A percentile compares a stretch with the other conserved stretches of the same genome.
Conservation (phyloP, 2,113 vertebrate species). For the Tor tambroides region DNA sequence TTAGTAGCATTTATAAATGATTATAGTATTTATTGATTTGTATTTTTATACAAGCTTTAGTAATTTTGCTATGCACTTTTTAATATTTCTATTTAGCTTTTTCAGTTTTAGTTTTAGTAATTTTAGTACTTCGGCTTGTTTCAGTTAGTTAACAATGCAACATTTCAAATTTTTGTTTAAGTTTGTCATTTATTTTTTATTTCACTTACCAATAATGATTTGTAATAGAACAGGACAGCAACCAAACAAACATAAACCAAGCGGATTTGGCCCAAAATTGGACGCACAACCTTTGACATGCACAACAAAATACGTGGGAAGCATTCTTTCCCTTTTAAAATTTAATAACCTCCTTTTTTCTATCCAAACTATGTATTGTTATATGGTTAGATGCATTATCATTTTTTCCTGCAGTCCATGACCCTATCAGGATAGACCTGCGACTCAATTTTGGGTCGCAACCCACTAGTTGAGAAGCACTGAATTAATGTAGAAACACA, state of each 20-base stretch:
- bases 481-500: constrained; percentile 17
- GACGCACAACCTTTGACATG: not conserved
- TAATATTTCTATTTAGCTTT: too few species aligned
- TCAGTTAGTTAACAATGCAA: not conserved
- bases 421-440: constrained; percentile 6
- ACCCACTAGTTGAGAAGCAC: not conserved
- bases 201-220: not conserved
- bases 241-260: not conserved
- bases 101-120: not conserved
- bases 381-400: not conserved
- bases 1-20: not conserved
- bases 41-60: not conserved
- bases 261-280: not conserved
- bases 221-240: not conserved
- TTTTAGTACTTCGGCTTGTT: not conserved
- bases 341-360: not conserved
- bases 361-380: not conserved
- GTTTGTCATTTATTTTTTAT: not conserved
- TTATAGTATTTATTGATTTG: not conserved
- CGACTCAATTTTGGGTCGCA: not conserved
- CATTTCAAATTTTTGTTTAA: not conserved
- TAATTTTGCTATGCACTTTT: not conserved
- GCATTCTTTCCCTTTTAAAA: not conserved
- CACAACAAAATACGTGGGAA: not conserved
- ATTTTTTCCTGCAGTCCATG: not conserved